Evolutionary conservation across 1,140 invertebrate species (phyloP).

Genomic region (Bombus difficillimus): DNA sequence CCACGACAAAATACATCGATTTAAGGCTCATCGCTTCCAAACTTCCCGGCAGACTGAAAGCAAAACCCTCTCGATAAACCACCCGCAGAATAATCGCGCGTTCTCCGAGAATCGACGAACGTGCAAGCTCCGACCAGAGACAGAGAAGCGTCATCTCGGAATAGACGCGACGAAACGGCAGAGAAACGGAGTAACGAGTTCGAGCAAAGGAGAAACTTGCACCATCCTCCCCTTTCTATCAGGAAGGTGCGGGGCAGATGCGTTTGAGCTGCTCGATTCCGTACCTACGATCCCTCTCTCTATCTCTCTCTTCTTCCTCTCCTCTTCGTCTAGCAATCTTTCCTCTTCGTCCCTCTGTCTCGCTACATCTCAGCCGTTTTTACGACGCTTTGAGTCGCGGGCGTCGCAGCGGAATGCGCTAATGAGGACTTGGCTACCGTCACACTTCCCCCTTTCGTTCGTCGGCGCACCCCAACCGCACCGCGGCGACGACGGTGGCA

Average conservation of each 20-base stretch:
- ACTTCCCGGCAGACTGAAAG: not conserved
- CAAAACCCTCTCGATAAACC: not conserved
- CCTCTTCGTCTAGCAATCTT: not conserved
- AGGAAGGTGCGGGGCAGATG: not conserved
- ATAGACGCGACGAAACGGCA: constrained; percentile 32
- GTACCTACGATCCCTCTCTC: constrained; percentile 24
- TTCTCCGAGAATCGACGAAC: constrained; percentile 19
- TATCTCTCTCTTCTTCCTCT: constrained; percentile 1
- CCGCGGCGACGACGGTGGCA: constrained; percentile 28
- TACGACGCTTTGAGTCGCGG: constrained; percentile 82
- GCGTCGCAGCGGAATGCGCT: constrained; percentile 82
- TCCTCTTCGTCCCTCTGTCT: constrained; percentile 40
- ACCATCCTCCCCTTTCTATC: constrained; percentile 41
- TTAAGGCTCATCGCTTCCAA: not conserved
- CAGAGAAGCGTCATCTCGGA: constrained; percentile 41
- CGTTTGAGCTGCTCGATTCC: constrained; percentile 46
- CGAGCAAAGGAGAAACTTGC: constrained; percentile 28
- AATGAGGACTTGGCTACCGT: constrained; percentile 83
- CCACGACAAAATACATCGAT: not conserved
- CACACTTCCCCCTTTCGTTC: constrained; percentile 73
- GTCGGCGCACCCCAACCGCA: constrained; percentile 57
- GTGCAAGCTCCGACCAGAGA: not conserved
- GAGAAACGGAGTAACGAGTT: constrained; percentile 28
- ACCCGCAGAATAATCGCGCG: constrained; percentile 11
- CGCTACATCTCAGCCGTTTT: constrained; percentile 82